These are phyloP conservation scores for Periplaneta americana DNA, from an alignment of 1,140 invertebrate genomes.

Conservation along the genomic window DNA sequence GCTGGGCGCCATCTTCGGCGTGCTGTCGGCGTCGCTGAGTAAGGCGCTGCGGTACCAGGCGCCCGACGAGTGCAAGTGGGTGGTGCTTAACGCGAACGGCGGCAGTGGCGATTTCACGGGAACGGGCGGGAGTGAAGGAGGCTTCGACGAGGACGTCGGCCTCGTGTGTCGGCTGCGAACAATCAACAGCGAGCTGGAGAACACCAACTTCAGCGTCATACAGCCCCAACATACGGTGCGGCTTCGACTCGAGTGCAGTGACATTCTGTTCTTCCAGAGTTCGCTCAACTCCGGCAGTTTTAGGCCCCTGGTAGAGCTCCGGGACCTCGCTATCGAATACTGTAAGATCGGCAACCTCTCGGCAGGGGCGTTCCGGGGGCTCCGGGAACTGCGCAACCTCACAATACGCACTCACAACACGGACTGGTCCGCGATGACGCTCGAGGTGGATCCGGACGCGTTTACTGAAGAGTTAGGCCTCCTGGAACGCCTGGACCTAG, in stretches of 20 bases:
- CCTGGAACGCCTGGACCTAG: conserved; percentile 74
- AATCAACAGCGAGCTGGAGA: conserved; percentile 84
- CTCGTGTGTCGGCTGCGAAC: conserved; percentile 74
- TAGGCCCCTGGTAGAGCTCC: conserved; percentile 70
- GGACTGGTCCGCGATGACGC: conserved; percentile 78
- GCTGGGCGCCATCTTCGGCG: conserved; percentile 58
- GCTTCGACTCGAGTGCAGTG: conserved; percentile 75
- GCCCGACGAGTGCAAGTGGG: conserved; percentile 80
- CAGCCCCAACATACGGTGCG: conserved; percentile 81
- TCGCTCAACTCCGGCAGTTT: conserved; percentile 81
- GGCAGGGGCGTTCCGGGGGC: conserved; percentile 73
- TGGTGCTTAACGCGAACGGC: conserved; percentile 44
- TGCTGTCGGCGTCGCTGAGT: conserved; percentile 59
- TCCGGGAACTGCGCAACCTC: conserved; percentile 74
- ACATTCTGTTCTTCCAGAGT: conserved; percentile 79
- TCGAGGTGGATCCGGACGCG: conserved; percentile 68
- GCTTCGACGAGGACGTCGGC: conserved; percentile 56
- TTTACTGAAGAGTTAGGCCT: conserved; percentile 68
- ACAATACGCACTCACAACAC: conserved; percentile 84
- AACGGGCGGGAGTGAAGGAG: background rate
- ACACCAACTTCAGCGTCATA: conserved; percentile 83
- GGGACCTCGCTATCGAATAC: conserved; percentile 79
- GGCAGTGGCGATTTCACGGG: conserved; percentile 38
- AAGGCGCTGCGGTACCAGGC: conserved; percentile 70
- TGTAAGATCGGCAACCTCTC: conserved; percentile 87